A percentile compares a stretch with the other conserved stretches of the same genome.
Conservation (phyloP, 1,140 invertebrate species). For the Drosophila sucinea region DNA sequence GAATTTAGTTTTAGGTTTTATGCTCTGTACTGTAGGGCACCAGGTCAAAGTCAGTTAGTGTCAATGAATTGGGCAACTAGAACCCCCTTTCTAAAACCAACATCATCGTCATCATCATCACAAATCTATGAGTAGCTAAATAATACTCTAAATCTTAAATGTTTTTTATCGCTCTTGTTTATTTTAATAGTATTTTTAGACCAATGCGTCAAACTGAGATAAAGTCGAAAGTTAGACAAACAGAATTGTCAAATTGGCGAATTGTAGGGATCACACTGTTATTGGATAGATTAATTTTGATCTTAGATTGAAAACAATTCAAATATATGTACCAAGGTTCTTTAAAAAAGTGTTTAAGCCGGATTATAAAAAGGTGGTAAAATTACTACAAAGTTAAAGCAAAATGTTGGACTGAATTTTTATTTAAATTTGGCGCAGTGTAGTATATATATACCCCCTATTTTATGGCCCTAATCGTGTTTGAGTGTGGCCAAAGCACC, state of each 20-base stretch:
- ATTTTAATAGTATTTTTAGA: neutral
- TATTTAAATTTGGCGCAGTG: neutral
- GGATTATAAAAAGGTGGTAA: too few species aligned
- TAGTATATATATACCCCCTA: neutral
- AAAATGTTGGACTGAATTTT: too few species aligned
- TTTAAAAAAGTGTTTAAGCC: too few species aligned
- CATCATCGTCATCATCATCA: neutral
- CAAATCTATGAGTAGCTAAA: neutral
- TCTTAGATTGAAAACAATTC: too few species aligned
- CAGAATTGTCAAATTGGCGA: neutral
- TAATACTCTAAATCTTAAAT: neutral
- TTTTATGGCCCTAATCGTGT: neutral
- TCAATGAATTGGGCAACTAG: neutral
- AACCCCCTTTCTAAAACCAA: neutral
- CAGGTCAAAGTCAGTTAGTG: constrained; percentile 23
- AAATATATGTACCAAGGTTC: too few species aligned
- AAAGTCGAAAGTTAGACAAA: neutral
- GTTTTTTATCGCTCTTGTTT: neutral
- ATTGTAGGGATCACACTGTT: too few species aligned
- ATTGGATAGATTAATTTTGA: too few species aligned
- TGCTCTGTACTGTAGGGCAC: constrained; percentile 37
- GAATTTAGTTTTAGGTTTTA: constrained; percentile 8
- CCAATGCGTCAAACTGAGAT: neutral
- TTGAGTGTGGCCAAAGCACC: neutral
- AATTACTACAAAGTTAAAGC: too few species aligned